Base-by-base conservation (phyloP, 2,888 invertebrate genomes). In the Camponotus fellah region DNA sequence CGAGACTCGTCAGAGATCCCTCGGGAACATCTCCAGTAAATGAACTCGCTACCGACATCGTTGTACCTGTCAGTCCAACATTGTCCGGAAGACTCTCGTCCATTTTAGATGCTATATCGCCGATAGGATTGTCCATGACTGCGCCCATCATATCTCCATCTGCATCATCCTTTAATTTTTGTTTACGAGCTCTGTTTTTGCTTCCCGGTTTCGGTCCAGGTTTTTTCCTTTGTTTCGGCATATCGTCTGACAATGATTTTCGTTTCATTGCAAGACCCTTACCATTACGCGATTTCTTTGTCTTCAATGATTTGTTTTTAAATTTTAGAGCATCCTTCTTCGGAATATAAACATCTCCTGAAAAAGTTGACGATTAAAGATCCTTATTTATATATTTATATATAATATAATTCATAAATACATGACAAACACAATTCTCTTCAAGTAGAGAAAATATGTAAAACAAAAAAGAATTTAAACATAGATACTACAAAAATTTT, bases 131-230 rank as follows among this genome's bases (percentile, higher is more conserved):
- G 26, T 88, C 89, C 76, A 92, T 90, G 10, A 89, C 89, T 32
- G 90, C 83, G 14, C 80, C 79, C 32, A 89, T 91, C 14, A 93
- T 91, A 46, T 93, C 93, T 17, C 88, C 77, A 26, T 88, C 86
- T 34, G 65, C 71, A 8, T 85, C 85, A 21, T 94, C 93, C 34
- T 91, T 91, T 9, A 91, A 72, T 32, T 88, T 92, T 17, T 90
- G 89, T 32, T 90, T 85, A 0, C 93, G 92, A 0, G 93, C 92
- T 72, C 91, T 94, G 49, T 94, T 94, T 74, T 94, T 95, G 72
- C 94, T 94, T 1, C 95, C 95, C 0, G 95, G 95, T 80, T 95
- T 95, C 0, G 95, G 95, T 0, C 95, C 95, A 5, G 95, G 95
- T 65, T 94, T 95, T 85, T 93, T 95, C 43, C 95, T 91, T 43